These are phyloP conservation scores for Prionace glauca DNA, from an alignment of 2,797 vertebrate species.

Conservation along the genomic window DNA sequence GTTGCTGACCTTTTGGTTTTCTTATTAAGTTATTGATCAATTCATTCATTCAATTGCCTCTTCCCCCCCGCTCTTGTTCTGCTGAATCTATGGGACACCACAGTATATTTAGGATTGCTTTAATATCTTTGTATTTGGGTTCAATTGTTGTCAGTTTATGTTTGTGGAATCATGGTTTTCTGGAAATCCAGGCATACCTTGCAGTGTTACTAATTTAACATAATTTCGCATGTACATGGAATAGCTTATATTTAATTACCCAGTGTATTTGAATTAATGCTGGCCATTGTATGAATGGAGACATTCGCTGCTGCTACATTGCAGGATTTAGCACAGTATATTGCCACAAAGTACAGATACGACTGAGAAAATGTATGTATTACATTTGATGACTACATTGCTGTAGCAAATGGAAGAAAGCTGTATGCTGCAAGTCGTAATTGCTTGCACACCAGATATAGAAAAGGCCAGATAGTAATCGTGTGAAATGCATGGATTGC, in stretches of 20 bases:
- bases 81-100: neutral
- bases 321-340: neutral
- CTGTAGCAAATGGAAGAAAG: neutral
- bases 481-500: neutral
- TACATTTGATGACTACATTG: neutral
- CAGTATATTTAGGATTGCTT: neutral
- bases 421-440: neutral
- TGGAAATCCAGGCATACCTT: neutral
- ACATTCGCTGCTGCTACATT: neutral
- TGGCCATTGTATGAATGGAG: neutral
- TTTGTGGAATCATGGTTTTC: neutral
- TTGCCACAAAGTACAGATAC: neutral
- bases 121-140: neutral
- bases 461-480: neutral
- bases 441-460: neutral
- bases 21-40: neutral
- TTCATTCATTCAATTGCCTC: neutral
- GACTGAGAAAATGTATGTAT: neutral
- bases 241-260: neutral
- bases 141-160: slow-evolving; percentile 10
- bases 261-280: neutral
- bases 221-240: neutral
- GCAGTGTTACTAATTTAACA: neutral
- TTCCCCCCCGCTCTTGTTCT: no score
- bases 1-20: neutral